Conservation (phyloP, 2,113 vertebrate genomes). For the Forbesichthys papilliferus region DNA sequence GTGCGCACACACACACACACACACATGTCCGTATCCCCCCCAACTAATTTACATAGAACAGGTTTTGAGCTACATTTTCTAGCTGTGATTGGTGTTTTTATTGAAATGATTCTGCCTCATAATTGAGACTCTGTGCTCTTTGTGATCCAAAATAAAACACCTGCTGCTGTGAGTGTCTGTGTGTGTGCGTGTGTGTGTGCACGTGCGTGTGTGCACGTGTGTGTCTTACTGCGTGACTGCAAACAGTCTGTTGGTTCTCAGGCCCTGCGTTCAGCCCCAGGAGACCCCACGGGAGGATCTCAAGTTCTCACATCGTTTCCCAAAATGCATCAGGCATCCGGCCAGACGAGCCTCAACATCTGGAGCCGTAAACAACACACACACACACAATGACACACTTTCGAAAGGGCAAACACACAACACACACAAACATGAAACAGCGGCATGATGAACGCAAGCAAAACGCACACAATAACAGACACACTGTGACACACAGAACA, state of each 20-base stretch:
- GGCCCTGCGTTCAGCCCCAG: slow-evolving; percentile 2
- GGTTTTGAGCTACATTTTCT: neutral
- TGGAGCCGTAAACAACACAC: neutral
- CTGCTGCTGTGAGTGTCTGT: neutral
- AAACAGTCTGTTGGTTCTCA: slow-evolving; percentile 8
- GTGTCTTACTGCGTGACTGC: slow-evolving; percentile 21
- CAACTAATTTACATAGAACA: slow-evolving; percentile 4
- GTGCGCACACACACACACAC: slow-evolving; percentile 17
- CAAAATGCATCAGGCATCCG: slow-evolving; percentile 38
- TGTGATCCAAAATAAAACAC: too few relatives aligned
- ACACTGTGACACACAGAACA: neutral
- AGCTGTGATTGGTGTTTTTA: neutral
- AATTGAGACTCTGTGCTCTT: too few relatives aligned
- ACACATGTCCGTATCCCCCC: neutral
- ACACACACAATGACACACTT: neutral
- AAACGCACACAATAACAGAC: too few relatives aligned
- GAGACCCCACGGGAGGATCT: slow-evolving; percentile 2
- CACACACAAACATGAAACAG: neutral
- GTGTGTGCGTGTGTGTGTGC: neutral
- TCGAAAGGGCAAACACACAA: neutral
- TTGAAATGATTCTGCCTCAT: too few relatives aligned
- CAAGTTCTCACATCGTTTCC: slow-evolving; percentile 23
- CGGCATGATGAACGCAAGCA: too few relatives aligned
- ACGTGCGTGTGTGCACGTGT: neutral
- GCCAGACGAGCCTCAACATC: slow-evolving; percentile 9